Base-by-base conservation (phyloP, 2,888 invertebrate species). In the Dicyrtomina minuta region DNA sequence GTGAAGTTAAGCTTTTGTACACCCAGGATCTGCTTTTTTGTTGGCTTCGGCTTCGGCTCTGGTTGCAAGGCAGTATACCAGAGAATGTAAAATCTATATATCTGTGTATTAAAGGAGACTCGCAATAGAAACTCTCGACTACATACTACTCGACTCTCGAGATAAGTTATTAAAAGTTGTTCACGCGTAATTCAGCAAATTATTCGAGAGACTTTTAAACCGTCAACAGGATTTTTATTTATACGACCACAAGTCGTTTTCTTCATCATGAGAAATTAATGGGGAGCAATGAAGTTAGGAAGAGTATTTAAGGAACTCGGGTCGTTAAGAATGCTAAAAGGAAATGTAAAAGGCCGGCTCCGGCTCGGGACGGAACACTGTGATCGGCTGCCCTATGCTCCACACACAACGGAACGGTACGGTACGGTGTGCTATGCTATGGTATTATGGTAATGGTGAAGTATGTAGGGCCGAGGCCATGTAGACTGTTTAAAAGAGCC, bases 181-280 rank as follows among this genome's bases (percentile, higher is more conserved):
- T 65, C 62, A 68, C 65, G 64, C 66, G 70, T 73, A 72, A 73
- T 70, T 73, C 73, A 65, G 73, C 70, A 73, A 73, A 72, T 73
- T 72, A 72, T 75, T 72, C 67, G 68, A 70, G 67, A 69, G 72
- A 70, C 71, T 73, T 73, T 73, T 73, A 73, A 73, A 67, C 66
- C 73, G 75, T 73, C 73, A 69, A 61, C 75, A 60, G 33, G 66
- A 70, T 68, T 67, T 70, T 70, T 70, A 70, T 70, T 70, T 70
- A 70, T 67, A 66, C 56, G 51, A 64, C 68, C 68, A 46, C 68
- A 69, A 62, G 58, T 43, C 60, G 33, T 33, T 49, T 49, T 53
- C 53, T 20, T 22, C 46, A 61, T 46, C 20, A 61, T 61, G 61
- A 26, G 61, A 61, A 61, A 61, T 61, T 61, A 61, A 61, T 43